Conservation (phyloP, 2,888 invertebrate genomes). For the Microplitis deprimator region DNA sequence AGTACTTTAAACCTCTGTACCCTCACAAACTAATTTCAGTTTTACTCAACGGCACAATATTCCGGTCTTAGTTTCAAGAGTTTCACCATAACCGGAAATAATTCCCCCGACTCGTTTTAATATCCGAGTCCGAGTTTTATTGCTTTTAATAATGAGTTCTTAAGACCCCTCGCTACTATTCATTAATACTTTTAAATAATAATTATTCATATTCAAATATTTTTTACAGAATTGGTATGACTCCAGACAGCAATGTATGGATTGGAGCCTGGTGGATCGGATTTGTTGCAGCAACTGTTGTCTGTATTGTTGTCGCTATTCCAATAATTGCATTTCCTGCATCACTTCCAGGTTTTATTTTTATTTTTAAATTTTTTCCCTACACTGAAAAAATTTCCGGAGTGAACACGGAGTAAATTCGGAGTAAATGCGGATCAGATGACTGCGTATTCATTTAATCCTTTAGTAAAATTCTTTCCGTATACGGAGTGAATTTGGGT, state of each 20-base stretch:
- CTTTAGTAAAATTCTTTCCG: too few species aligned
- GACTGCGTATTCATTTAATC: too few species aligned
- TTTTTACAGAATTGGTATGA: constrained; percentile 77
- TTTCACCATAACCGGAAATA: neutral
- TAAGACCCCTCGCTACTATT: neutral
- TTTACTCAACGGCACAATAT: neutral
- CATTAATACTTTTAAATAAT: constrained; percentile 4
- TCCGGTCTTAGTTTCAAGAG: neutral
- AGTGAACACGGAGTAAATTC: neutral
- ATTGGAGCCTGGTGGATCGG: constrained; percentile 92
- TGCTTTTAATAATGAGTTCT: neutral
- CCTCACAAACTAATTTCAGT: neutral
- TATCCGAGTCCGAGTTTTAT: neutral
- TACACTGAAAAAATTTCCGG: too few species aligned
- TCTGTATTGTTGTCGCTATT: constrained; percentile 79
- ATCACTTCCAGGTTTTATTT: constrained; percentile 77
- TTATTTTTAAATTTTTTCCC: too few species aligned
- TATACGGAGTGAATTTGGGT: too few species aligned
- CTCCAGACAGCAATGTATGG: constrained; percentile 82
- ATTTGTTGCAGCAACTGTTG: constrained; percentile 79
- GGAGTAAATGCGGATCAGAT: neutral
- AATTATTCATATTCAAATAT: constrained; percentile 12
- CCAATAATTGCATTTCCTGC: constrained; percentile 83
- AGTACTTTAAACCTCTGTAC: neutral
- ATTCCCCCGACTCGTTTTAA: neutral